Evolutionary conservation across 92 coral and sea anemone species (phyloP).

Genomic region (Bergia sp.): DNA sequence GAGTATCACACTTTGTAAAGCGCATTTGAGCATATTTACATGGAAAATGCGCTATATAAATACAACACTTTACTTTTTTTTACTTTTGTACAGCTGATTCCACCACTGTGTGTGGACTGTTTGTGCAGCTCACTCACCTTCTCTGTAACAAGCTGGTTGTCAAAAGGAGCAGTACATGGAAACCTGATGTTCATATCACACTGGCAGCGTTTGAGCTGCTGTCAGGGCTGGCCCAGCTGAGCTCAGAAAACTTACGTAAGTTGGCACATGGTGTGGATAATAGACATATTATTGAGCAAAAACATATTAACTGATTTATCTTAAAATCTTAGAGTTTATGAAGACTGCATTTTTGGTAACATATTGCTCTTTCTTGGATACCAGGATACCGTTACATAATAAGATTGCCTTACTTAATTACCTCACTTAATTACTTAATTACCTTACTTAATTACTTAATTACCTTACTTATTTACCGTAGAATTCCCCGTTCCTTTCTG

Average conservation of each 20-base stretch:
- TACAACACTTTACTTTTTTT: too few species aligned
- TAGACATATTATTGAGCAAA: background rate
- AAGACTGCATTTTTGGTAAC: background rate
- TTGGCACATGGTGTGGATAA: background rate
- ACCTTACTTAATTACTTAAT: too few species aligned
- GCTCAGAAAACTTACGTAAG: slow-evolving; percentile 36
- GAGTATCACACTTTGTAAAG: too few species aligned
- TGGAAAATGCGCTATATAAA: too few species aligned
- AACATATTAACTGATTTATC: background rate
- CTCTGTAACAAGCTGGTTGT: slow-evolving; percentile 93
- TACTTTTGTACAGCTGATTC: slow-evolving; percentile 56
- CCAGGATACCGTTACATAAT: background rate
- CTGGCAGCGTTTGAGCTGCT: slow-evolving; percentile 69
- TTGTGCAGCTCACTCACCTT: slow-evolving; percentile 87
- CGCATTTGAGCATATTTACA: too few species aligned
- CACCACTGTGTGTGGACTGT: slow-evolving; percentile 81
- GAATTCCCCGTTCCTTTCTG: too few species aligned
- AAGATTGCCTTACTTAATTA: too few species aligned
- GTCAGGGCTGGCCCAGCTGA: slow-evolving; percentile 72
- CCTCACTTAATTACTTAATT: too few species aligned
- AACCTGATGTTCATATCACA: slow-evolving; percentile 89
- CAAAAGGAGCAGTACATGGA: slow-evolving; percentile 93
- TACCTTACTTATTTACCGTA: too few species aligned
- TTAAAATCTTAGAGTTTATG: background rate
- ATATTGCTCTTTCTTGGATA: background rate